Percentiles rank a stretch among this genome's conserved stretches.
Evolutionary conservation across 64 coral and sea anemone genomes (phyloP).

Genomic region (Dendrophyllia cribrosa): DNA sequence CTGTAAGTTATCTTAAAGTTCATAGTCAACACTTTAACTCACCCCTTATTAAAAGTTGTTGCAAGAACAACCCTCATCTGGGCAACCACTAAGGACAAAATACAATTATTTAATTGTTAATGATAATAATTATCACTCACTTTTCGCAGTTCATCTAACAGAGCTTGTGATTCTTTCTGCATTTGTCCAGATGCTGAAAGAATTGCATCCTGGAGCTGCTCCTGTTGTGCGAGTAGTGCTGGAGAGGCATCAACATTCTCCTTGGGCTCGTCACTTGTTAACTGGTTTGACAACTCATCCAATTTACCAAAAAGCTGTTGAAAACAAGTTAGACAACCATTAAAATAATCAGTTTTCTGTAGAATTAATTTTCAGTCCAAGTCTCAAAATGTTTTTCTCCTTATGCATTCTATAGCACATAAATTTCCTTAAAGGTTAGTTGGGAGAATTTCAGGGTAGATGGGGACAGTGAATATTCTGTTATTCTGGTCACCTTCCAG

Average conservation of each 20-base stretch:
- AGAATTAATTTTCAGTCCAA: neutral
- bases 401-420: too few species aligned
- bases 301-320: slow-evolving; percentile 79
- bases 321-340: neutral
- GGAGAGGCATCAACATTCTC: slow-evolving; percentile 96
- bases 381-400: too few species aligned
- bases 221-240: slow-evolving; percentile 75
- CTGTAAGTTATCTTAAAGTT: too few species aligned
- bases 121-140: slow-evolving; percentile 5
- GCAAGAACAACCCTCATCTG: too few species aligned
- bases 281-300: slow-evolving; percentile 83
- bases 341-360: too few species aligned
- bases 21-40: too few species aligned
- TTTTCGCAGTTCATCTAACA: slow-evolving; percentile 84
- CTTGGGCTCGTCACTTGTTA: slow-evolving; percentile 97
- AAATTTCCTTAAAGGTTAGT: too few species aligned
- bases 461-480: too few species aligned
- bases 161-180: slow-evolving; percentile 85
- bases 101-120: neutral
- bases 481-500: too few species aligned
- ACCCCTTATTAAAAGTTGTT: too few species aligned
- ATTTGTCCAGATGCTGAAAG: slow-evolving; percentile 88
- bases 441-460: too few species aligned
- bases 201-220: slow-evolving; percentile 85
- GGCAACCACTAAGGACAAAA: too few species aligned